Evolutionary conservation across 2,888 invertebrate genomes (phyloP).

Genomic region (Theristus sp.): DNA sequence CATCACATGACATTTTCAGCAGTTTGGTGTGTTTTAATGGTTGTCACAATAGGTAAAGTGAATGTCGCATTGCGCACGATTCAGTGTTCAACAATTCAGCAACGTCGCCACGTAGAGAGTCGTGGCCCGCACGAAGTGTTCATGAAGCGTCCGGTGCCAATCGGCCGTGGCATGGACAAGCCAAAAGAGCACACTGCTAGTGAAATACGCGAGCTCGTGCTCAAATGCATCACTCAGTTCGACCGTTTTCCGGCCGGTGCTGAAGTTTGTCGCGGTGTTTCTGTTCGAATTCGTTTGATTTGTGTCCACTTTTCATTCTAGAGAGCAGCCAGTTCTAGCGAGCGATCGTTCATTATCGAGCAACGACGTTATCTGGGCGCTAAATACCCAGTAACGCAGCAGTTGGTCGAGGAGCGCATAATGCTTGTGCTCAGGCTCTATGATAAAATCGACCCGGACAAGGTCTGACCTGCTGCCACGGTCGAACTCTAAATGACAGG

Average conservation of each 20-base stretch:
- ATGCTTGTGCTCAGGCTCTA: slow-evolving; percentile 84
- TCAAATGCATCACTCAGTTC: not conserved
- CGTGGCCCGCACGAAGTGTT: not conserved
- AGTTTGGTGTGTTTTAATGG: too few species aligned
- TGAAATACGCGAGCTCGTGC: not conserved
- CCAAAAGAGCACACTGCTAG: not conserved
- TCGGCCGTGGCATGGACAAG: not conserved
- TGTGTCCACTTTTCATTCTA: not conserved
- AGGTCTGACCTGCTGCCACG: too few species aligned
- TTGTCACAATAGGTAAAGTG: too few species aligned
- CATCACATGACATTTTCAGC: too few species aligned
- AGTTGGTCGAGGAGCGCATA: slow-evolving; percentile 67
- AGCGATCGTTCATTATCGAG: too few species aligned
- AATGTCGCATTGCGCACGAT: too few species aligned
- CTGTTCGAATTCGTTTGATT: not conserved
- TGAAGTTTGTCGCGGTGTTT: not conserved
- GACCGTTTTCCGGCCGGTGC: not conserved
- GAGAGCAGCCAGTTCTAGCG: not conserved
- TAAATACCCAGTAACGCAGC: slow-evolving; percentile 56
- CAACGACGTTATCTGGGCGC: not conserved
- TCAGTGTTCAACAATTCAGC: too few species aligned
- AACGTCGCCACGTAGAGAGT: too few species aligned
- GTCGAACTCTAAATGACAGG: too few species aligned
- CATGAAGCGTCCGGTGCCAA: not conserved
- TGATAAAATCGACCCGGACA: slow-evolving; percentile 81